These are phyloP conservation scores for Isoperla grammatica DNA, from an alignment of 2,888 invertebrate species.

Conservation along the genomic window DNA sequence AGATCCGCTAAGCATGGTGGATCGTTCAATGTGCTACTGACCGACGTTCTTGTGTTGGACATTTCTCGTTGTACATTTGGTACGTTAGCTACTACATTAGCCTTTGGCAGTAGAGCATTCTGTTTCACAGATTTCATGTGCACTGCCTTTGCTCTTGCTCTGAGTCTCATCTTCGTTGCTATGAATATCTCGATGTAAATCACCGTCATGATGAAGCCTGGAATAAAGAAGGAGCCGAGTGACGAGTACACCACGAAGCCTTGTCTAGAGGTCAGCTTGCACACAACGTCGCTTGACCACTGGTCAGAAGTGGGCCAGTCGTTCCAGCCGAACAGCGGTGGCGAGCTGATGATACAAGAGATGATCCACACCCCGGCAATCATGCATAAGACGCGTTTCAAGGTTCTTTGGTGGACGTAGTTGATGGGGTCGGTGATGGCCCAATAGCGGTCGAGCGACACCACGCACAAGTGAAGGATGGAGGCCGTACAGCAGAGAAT, in stretches of 20 bases:
- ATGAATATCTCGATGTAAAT: constrained; percentile 95
- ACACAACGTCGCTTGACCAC: constrained; percentile 69
- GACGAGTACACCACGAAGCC: constrained; percentile 91
- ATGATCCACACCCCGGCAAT: constrained; percentile 83
- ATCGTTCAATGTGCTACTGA: no score
- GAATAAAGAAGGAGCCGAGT: constrained; percentile 91
- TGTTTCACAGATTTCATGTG: no score
- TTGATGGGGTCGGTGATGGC: constrained; percentile 93
- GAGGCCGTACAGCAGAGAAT: constrained; percentile 95
- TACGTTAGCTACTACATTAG: no score
- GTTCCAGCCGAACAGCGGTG: constrained; percentile 89
- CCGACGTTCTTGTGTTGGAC: no score
- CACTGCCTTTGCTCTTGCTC: constrained; percentile 59
- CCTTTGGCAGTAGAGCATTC: no score
- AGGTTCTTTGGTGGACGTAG: constrained; percentile 86
- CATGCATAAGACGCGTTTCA: constrained; percentile 78
- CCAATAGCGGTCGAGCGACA: constrained; percentile 92
- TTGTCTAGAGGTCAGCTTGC: constrained; percentile 78
- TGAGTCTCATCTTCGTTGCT: constrained; percentile 78
- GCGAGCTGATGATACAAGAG: constrained; percentile 81
- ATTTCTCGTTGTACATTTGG: no score
- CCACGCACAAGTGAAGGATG: constrained; percentile 88
- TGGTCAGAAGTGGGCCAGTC: constrained; percentile 77
- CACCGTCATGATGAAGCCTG: constrained; percentile 88
- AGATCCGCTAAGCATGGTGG: no score